Percentiles rank a stretch among this genome's conserved stretches.
phyloP scores from a whole-genome alignment of 2,888 invertebrate species.

The Keiferia lycopersicella region DNA sequence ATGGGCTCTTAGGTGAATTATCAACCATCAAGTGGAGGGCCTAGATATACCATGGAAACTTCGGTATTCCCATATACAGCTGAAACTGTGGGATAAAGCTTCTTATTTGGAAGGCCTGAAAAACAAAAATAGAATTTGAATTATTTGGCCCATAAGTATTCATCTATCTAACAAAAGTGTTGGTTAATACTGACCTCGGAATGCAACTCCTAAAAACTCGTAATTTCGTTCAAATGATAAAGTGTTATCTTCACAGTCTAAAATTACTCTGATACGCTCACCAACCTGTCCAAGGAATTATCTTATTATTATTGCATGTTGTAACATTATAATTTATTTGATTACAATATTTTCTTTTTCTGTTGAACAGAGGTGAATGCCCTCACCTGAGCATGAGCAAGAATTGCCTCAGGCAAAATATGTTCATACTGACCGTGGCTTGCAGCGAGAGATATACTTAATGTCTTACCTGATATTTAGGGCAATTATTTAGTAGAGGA shows the following conservation, averaged over 20 bases:
- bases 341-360: no score
- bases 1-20: conserved; percentile 51
- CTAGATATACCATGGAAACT: conserved; percentile 99
- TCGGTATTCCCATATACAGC: conserved; percentile 99
- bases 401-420: no score
- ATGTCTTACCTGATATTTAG: conserved; percentile 93
- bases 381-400: no score
- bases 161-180: background rate
- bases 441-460: no score
- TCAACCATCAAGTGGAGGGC: conserved; percentile 98
- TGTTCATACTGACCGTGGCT: no score
- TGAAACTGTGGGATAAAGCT: conserved; percentile 96
- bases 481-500: conserved; percentile 96
- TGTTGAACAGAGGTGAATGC: no score
- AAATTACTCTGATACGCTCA: conserved; percentile 96
- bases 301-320: no score
- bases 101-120: conserved; percentile 94
- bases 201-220: conserved; percentile 99
- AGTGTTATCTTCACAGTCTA: conserved; percentile 98
- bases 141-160: background rate
- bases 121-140: conserved; percentile 33
- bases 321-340: no score
- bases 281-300: conserved; percentile 88
- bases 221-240: conserved; percentile 98
- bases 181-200: conserved; percentile 85